Base-by-base conservation (phyloP, 2,888 invertebrate genomes). In the Lycaena phlaeas region DNA sequence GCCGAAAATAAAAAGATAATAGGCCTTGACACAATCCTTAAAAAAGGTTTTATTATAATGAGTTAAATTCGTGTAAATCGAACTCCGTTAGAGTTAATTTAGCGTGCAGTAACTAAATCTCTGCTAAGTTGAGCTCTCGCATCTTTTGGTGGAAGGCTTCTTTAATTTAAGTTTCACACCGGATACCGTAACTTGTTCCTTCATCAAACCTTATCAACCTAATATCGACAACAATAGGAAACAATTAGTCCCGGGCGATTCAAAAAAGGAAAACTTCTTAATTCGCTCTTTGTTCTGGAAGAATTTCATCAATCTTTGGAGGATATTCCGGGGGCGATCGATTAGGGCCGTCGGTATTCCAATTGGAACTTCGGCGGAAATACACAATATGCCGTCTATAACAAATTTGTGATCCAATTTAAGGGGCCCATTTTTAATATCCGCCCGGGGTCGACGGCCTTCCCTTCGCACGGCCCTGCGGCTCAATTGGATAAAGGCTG, bases 341-440 rank as follows among this genome's bases (percentile, higher is more conserved):
- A 71, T 73, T 73, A 71, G 54, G 48, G 52, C 56, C 56, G 57
- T 59, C 57, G 59, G 57, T 52, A 52, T 43, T 39, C 46, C 55
- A 52, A 58, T 55, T 52, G 53, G 47, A 46, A 49, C 45, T 52
- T 53, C 46, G 54, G 58, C 49, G 69, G 73, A 72, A 72, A 64
- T 57, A 58, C 59, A 64, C 70, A 70, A 75, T 75, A 68, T 62
- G 63, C 46, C 62, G 59, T 43, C 54, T 68, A 72, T 69, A 68
- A 65, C 64, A 64, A 69, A 75, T 70, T 68, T 68, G 64, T 65
- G 57, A 52, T 63, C 60, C 73, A 73, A 74, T 77, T 74, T 64
- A 64, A 68, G 69, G 68, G 71, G 64, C 34, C 64, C 68, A 73
- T 71, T 75, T 78, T 74, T 71, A 71, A 78, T 78, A 77, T 78